A percentile compares a stretch with the other conserved stretches of the same genome.
Evolutionary conservation across 2,797 vertebrate species (phyloP).

Genomic region (Urosaurus nigricauda): DNA sequence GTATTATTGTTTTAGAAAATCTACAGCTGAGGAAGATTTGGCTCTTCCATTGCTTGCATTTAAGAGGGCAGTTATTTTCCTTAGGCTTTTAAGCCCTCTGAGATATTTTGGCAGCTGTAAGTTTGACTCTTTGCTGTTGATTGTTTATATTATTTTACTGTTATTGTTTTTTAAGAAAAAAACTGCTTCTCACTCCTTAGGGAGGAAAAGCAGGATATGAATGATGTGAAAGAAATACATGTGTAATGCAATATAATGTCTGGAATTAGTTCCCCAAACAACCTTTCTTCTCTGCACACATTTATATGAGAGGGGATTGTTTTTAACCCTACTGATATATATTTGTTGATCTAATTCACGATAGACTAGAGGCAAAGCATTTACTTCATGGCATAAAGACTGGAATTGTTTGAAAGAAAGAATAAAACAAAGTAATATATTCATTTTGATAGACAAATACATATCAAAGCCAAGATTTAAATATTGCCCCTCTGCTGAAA

Average conservation of each 20-base stretch:
- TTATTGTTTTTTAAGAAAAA: background rate
- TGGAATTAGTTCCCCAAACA: background rate
- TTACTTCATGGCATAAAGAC: background rate
- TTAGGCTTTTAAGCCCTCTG: background rate
- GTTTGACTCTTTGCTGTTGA: background rate
- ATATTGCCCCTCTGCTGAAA: background rate
- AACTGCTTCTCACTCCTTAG: background rate
- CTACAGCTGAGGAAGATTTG: background rate
- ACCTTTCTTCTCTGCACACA: background rate
- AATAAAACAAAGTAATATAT: background rate
- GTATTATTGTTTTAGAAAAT: no score
- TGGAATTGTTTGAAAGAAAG: background rate
- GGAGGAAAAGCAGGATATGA: background rate
- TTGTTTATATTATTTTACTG: background rate
- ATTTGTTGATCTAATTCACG: background rate
- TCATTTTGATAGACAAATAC: background rate
- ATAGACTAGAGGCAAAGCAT: background rate
- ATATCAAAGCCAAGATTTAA: background rate
- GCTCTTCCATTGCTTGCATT: background rate
- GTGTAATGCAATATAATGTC: background rate
- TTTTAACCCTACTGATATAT: background rate
- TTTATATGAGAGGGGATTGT: background rate
- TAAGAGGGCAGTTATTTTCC: background rate
- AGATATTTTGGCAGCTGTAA: background rate
- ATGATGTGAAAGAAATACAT: slow-evolving; percentile 6